These are phyloP conservation scores for Pteronotus mesoamericanus DNA, from an alignment of 2,797 vertebrate species.

Conservation along the genomic window DNA sequence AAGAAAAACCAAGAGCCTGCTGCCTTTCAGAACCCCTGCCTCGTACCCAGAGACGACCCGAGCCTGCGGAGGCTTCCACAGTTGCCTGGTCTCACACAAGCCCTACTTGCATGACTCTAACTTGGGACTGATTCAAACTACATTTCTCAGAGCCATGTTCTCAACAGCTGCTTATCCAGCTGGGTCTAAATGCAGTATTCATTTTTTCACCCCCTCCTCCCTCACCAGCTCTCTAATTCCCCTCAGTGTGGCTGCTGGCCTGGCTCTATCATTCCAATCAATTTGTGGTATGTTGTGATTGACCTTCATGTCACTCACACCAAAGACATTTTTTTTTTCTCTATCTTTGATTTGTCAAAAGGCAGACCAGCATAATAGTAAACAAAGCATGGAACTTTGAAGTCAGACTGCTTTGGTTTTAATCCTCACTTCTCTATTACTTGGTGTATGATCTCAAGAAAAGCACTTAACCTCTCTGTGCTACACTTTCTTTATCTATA, in stretches of 20 bases:
- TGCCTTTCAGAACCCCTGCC: background rate
- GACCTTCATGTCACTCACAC: background rate
- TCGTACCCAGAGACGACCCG: background rate
- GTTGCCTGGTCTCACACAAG: background rate
- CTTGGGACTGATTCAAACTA: background rate
- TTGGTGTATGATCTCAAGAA: background rate
- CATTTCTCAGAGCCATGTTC: background rate
- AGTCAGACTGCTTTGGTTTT: background rate
- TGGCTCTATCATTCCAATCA: background rate
- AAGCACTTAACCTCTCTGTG: background rate
- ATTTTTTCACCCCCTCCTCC: background rate
- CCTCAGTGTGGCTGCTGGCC: background rate
- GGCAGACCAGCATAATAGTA: background rate
- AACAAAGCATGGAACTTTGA: background rate
- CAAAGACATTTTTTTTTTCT: background rate
- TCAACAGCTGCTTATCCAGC: background rate
- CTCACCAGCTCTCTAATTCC: background rate
- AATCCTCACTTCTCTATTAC: background rate
- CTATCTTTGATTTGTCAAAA: background rate
- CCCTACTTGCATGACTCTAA: background rate
- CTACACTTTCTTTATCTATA: background rate
- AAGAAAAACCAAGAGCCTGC: background rate
- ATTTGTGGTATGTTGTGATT: background rate
- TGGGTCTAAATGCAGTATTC: background rate
- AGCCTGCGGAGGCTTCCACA: background rate